Conservation (phyloP, 2,797 vertebrate species). For the Anguilla pacifica region DNA sequence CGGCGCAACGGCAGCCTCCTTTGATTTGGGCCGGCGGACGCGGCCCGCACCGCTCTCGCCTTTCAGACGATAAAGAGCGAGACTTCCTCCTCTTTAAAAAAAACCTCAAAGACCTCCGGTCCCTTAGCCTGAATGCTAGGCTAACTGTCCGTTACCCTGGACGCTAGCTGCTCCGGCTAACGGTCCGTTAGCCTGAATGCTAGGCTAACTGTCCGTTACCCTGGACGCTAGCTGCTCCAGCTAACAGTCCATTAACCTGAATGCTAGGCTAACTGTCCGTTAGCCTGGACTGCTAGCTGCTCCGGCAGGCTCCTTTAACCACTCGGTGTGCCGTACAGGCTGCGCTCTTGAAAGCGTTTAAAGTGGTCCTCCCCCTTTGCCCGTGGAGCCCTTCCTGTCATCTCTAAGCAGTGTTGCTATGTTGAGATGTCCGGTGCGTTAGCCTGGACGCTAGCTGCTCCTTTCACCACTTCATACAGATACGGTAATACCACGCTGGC, state of each 20-base stretch:
- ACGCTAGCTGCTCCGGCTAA: not conserved
- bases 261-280: too few species aligned
- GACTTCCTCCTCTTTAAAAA: not conserved
- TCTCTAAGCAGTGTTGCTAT: not conserved
- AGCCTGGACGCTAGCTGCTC: too few species aligned
- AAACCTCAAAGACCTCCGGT: not conserved
- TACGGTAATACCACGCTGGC: too few species aligned
- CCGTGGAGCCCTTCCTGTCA: not conserved
- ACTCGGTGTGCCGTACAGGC: too few species aligned
- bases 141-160: not conserved
- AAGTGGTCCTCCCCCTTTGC: not conserved
- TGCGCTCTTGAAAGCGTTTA: not conserved
- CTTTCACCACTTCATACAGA: too few species aligned
- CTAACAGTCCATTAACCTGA: not conserved
- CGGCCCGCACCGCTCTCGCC: not conserved
- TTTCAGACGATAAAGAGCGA: not conserved
- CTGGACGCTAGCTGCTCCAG: not conserved
- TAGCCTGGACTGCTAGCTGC: not conserved
- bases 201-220: not conserved
- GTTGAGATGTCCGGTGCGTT: too few species aligned
- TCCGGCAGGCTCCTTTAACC: too few species aligned
- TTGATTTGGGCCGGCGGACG: not conserved
- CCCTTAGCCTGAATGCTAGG: not conserved
- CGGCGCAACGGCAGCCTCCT: not conserved
- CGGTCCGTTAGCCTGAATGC: not conserved